Evolutionary conservation across 2,113 vertebrate genomes (phyloP).

Genomic region (Leucosticte australis): DNA sequence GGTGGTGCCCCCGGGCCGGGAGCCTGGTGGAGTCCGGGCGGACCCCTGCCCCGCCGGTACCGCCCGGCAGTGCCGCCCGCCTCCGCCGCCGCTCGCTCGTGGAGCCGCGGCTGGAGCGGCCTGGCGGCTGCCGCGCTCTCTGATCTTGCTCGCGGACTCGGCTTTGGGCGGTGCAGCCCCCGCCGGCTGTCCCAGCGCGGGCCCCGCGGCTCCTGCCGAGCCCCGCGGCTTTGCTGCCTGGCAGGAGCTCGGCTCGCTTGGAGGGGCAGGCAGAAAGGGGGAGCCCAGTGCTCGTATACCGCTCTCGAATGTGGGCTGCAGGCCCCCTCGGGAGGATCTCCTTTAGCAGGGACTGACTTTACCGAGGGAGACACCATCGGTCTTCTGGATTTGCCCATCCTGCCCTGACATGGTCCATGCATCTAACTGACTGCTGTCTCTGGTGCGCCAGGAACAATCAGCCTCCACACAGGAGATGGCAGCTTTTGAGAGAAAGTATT

Average conservation of each 20-base stretch:
- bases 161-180: background rate
- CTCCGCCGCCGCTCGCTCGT: background rate
- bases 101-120: background rate
- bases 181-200: background rate
- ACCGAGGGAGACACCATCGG: background rate
- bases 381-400: background rate
- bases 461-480: background rate
- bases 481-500: background rate
- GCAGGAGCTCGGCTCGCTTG: background rate
- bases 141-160: background rate
- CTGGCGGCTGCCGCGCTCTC: background rate
- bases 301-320: background rate
- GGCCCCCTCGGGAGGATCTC: background rate
- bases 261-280: background rate
- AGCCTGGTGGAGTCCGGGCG: background rate
- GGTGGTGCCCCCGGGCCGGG: background rate
- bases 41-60: background rate
- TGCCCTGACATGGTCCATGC: background rate
- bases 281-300: fast-evolving
- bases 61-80: background rate
- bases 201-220: background rate
- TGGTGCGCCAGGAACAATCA: background rate
- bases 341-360: background rate
- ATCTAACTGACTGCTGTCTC: background rate
- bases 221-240: background rate